Percentiles rank a stretch among this genome's conserved stretches.
phyloP scores from a whole-genome alignment of 2,888 invertebrate species.

The Embidobia sp. region DNA sequence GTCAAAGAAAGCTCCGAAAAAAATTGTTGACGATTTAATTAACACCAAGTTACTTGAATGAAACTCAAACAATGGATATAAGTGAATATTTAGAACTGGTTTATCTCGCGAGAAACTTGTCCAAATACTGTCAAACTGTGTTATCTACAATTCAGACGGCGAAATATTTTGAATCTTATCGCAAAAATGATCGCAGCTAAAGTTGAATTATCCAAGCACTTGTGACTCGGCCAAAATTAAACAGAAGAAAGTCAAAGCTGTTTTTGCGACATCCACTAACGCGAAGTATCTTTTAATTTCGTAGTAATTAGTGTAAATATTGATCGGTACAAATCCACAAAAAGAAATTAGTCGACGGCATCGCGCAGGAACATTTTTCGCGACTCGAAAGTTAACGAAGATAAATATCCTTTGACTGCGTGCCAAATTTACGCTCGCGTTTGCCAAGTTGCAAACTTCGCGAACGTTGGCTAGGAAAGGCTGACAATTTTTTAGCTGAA shows the following conservation, averaged over 20 bases:
- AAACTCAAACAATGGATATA: too few relatives aligned
- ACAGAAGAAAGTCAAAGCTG: background rate
- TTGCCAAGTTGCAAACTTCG: constrained; percentile 54
- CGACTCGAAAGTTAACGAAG: constrained; percentile 56
- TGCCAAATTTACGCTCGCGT: constrained; percentile 50
- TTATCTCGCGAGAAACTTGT: too few relatives aligned
- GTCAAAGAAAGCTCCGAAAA: too few relatives aligned
- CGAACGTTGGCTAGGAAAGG: constrained; percentile 31
- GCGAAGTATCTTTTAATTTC: constrained; percentile 35
- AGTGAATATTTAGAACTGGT: too few relatives aligned
- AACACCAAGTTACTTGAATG: too few relatives aligned
- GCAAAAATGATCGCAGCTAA: constrained; percentile 21
- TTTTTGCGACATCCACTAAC: constrained; percentile 3
- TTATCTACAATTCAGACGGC: too few relatives aligned
- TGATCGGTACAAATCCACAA: constrained; percentile 36
- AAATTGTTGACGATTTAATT: too few relatives aligned
- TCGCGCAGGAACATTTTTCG: constrained; percentile 50
- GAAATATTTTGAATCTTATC: background rate
- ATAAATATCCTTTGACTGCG: constrained; percentile 56
- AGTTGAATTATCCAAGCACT: constrained; percentile 11
- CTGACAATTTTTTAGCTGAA: constrained; percentile 28
- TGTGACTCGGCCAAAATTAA: constrained; percentile 7
- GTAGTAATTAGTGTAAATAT: constrained; percentile 54
- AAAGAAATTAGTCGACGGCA: constrained; percentile 56
- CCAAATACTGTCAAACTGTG: too few relatives aligned